Conservation (phyloP, 1,140 invertebrate species). For the Drosophila arizonae region DNA sequence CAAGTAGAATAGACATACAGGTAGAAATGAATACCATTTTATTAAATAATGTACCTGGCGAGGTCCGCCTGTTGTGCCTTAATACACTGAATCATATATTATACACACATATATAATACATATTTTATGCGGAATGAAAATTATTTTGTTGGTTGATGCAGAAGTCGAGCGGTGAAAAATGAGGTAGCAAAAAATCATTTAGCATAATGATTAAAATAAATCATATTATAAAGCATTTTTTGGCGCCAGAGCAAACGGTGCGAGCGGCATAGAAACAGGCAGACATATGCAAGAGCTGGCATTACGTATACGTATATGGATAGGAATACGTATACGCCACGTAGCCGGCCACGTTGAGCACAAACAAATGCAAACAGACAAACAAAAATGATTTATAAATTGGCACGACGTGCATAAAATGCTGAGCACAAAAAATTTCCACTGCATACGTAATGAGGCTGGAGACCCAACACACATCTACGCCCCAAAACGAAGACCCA, state of each 20-base stretch:
- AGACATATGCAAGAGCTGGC: conserved; percentile 42
- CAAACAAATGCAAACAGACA: conserved; percentile 78
- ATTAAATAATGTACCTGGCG: conserved; percentile 10
- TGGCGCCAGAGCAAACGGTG: background rate
- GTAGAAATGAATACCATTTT: background rate
- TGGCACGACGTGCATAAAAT: conserved; percentile 80
- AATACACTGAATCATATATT: conserved; percentile 17
- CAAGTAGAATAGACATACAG: background rate
- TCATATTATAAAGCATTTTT: conserved; percentile 62
- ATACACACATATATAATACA: conserved; percentile 16
- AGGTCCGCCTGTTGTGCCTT: background rate
- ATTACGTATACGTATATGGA: conserved; percentile 61
- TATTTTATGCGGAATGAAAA: conserved; percentile 32
- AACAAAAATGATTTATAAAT: conserved; percentile 82
- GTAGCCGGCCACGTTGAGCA: conserved; percentile 62
- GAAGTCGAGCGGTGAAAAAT: conserved; percentile 65
- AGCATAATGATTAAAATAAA: conserved; percentile 82
- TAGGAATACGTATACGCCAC: conserved; percentile 66
- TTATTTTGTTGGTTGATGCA: conserved; percentile 60
- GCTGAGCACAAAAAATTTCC: conserved; percentile 74
- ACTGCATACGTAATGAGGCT: conserved; percentile 78
- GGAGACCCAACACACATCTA: conserved; percentile 32
- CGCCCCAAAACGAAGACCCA: conserved; percentile 7
- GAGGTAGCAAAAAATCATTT: conserved; percentile 68
- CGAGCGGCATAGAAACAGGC: background rate